Evolutionary conservation across 2,113 vertebrate species (phyloP), one percentile per base, ranked within the genome.

Genomic region (Ondatra zibethicus): DNA sequence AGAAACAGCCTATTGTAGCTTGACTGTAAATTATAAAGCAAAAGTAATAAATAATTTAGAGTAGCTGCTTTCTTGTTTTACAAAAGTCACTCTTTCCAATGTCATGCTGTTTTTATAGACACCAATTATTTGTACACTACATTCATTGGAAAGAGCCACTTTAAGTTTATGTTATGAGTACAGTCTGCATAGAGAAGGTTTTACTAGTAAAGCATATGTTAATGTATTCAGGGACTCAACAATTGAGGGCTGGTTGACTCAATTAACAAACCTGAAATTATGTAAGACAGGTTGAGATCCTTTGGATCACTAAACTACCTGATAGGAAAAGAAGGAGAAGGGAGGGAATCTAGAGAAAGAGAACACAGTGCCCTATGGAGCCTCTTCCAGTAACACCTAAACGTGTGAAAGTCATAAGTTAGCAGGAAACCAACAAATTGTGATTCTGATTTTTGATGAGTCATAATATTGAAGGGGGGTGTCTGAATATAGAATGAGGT

Each of bases 391-490:
- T 68, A 95, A 93, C 91, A 39, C 33, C 25, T 55, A 73, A 91
- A 98, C 93, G 94, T 55, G 10, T 8, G 47, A 68, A 95, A 95
- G 14, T 76, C 16, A 94, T 76, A 95, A 97, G 52, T 63, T 97
- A 95, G 45, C 77, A 70, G 90, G 76, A 90, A 98, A 81, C 76
- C 96, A 91, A 97, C 82, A 7, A 95, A 52, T 88, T 93, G 70
- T 91, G 95, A 94, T 96, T 98, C 75, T 96, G 95, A 82, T 1
- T 95, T 98, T 96, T 98, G 97, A 97, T 98, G 96, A 98, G 75
- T 98, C 96, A 97, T 96, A 96, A 70, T 88, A 96, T 97, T 96
- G 82, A 90, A 91, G 92, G 36, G 65, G 70, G 42, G 17, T 80
- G 1, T 90, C 72, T 96, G 92, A 91, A 97, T 96, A 89, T 91